phyloP scores from a whole-genome alignment of 2,113 vertebrate genomes.

The Ophthalmolycus amberensis region DNA sequence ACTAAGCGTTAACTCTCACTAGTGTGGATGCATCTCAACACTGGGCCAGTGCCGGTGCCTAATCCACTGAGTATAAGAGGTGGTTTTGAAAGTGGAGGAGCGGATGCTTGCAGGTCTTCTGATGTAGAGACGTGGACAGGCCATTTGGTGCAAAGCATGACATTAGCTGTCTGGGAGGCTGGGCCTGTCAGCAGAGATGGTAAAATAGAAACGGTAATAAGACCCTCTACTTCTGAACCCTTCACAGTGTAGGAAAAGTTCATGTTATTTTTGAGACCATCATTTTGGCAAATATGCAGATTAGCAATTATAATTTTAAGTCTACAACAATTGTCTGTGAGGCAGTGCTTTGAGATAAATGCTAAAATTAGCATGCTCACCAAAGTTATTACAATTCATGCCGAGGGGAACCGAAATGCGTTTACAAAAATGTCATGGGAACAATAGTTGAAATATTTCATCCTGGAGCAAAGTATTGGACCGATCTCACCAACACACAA shows the following conservation, averaged over 20 bases:
- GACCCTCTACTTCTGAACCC: background rate
- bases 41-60: background rate
- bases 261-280: background rate
- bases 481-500: background rate
- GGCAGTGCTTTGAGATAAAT: background rate
- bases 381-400: background rate
- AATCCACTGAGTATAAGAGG: background rate
- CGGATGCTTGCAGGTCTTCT: slow-evolving; percentile 8
- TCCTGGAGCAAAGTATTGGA: background rate
- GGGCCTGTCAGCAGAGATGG: slow-evolving; percentile 31
- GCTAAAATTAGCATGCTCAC: background rate
- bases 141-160: slow-evolving; percentile 24
- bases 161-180: slow-evolving; percentile 37
- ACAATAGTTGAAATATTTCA: background rate
- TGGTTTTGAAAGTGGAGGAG: slow-evolving; percentile 1
- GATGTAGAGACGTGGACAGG: slow-evolving; percentile 11
- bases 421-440: background rate
- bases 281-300: background rate
- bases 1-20: background rate
- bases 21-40: background rate
- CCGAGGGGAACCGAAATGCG: background rate
- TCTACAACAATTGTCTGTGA: background rate
- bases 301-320: background rate
- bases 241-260: background rate
- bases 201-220: slow-evolving; percentile 17